Conservation (phyloP, 2,888 invertebrate genomes). For the Drosophila nigricruria region DNA sequence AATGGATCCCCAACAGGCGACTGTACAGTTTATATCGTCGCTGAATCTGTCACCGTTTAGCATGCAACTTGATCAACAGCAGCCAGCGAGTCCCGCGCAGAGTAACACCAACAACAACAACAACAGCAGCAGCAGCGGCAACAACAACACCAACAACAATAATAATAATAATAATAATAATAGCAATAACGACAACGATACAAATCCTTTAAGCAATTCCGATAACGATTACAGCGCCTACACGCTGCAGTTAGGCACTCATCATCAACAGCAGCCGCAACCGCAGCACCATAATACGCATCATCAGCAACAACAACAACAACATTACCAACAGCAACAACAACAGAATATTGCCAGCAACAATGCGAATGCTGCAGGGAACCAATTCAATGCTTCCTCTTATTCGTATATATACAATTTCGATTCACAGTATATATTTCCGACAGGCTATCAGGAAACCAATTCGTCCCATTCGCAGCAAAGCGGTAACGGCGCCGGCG, state of each 20-base stretch:
- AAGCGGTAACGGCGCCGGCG: constrained; percentile 83
- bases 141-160: constrained; percentile 49
- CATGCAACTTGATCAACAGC: constrained; percentile 89
- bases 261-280: constrained; percentile 51
- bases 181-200: constrained; percentile 74
- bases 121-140: constrained; percentile 44
- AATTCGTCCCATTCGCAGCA: constrained; percentile 85
- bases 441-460: constrained; percentile 86
- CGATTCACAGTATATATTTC: constrained; percentile 86
- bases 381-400: constrained; percentile 82
- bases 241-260: constrained; percentile 74
- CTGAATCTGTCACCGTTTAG: constrained; percentile 95
- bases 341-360: constrained; percentile 84
- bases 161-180: constrained; percentile 56
- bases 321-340: constrained; percentile 82
- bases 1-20: constrained; percentile 93
- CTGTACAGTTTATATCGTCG: constrained; percentile 94
- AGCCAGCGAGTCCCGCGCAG: constrained; percentile 86
- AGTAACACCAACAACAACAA: constrained; percentile 55
- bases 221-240: constrained; percentile 80
- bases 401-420: constrained; percentile 86
- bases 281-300: constrained; percentile 75
- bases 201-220: constrained; percentile 64
- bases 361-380: constrained; percentile 66
- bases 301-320: constrained; percentile 78